A percentile compares a stretch with the other conserved stretches of the same genome.
phyloP scores from a whole-genome alignment of 2,797 vertebrate genomes.

The Coreius guichenoti region DNA sequence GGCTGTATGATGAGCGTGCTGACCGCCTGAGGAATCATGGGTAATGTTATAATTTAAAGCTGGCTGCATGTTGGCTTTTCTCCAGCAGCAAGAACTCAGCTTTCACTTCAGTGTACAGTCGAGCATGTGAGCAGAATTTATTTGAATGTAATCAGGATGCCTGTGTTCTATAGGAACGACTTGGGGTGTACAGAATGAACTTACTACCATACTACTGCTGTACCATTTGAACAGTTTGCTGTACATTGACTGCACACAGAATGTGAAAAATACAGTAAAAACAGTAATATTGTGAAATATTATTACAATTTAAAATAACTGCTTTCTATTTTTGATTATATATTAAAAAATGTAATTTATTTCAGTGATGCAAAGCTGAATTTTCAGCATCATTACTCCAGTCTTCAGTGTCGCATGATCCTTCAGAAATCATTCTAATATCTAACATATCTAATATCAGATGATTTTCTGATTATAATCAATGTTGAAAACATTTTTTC shows the following conservation, averaged over 20 bases:
- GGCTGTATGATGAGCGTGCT: not conserved
- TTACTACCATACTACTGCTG: not conserved
- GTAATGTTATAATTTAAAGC: conserved; percentile 30
- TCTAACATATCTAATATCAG: too few relatives aligned
- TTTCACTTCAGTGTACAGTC: conserved; percentile 49
- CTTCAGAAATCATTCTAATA: not conserved
- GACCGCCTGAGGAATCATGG: conserved; percentile 27
- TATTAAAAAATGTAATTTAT: not conserved
- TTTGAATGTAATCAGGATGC: conserved; percentile 9
- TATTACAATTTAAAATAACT: not conserved
- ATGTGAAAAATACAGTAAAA: not conserved
- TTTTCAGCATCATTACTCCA: not conserved
- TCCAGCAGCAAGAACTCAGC: conserved; percentile 35
- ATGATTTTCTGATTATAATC: too few relatives aligned
- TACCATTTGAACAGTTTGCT: not conserved
- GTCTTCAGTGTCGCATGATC: not conserved
- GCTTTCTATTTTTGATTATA: too few relatives aligned
- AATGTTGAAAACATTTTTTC: too few relatives aligned
- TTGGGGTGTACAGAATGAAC: not conserved
- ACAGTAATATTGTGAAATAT: too few relatives aligned
- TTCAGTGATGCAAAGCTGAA: too few relatives aligned
- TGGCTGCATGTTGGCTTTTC: conserved; percentile 43
- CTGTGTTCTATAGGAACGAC: not conserved
- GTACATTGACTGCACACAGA: too few relatives aligned
- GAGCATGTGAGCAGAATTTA: conserved; percentile 20